Evolutionary conservation across 2,113 vertebrate species (phyloP).

Genomic region (Bostrychus sinensis): DNA sequence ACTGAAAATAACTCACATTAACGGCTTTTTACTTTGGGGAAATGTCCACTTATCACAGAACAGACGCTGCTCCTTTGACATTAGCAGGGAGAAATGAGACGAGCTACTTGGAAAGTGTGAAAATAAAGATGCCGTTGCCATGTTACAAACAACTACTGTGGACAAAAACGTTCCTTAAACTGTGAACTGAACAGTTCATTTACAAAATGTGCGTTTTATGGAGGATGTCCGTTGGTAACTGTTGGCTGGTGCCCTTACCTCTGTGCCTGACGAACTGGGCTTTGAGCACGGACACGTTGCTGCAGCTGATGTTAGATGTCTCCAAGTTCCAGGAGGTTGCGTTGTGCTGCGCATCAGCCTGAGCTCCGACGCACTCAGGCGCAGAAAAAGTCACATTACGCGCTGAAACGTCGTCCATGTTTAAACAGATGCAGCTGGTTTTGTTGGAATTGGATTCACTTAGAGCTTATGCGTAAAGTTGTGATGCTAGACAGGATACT

Average conservation of each 20-base stretch:
- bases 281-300: conserved; percentile 49
- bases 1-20: conserved; percentile 2
- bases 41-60: not conserved
- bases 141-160: no score
- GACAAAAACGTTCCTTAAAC: no score
- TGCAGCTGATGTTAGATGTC: conserved; percentile 61
- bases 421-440: not conserved
- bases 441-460: not conserved
- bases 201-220: no score
- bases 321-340: conserved; percentile 59
- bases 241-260: conserved; percentile 61
- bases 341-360: conserved; percentile 46
- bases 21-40: conserved; percentile 3
- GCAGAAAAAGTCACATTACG: conserved; percentile 55
- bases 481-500: no score
- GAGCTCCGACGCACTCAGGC: conserved; percentile 54
- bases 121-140: no score
- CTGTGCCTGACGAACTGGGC: conserved; percentile 48
- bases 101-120: no score
- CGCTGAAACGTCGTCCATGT: conserved; percentile 48
- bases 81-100: not conserved
- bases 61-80: not conserved
- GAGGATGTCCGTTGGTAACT: no score
- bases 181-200: not conserved
- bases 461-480: not conserved